Conservation (phyloP, 2,888 invertebrate genomes). For the Steinernema carpocapsae region DNA sequence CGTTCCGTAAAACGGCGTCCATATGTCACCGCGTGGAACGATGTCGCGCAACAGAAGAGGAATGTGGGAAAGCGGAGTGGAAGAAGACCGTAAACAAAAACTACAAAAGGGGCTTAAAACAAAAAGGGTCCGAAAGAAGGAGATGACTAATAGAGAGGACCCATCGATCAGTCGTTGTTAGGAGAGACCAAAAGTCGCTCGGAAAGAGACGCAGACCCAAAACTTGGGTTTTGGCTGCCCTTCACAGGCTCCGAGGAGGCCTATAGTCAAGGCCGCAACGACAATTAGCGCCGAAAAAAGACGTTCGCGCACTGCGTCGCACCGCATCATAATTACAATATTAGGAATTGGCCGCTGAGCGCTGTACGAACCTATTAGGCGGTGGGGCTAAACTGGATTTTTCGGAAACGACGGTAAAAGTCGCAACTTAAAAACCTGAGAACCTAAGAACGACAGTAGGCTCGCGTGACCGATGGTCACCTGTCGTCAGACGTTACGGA, state of each 20-base stretch:
- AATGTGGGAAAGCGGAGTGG: slow-evolving; percentile 3
- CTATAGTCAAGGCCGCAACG: slow-evolving; percentile 27
- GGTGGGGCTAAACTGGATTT: not conserved
- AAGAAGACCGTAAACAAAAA: not conserved
- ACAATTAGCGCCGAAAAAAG: slow-evolving; percentile 27
- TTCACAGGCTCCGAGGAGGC: not conserved
- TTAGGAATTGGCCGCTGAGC: slow-evolving; percentile 10
- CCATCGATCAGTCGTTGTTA: not conserved
- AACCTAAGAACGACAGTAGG: too few relatives aligned
- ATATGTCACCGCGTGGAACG: not conserved
- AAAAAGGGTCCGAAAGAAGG: not conserved
- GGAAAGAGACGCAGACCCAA: not conserved
- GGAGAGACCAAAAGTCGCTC: not conserved
- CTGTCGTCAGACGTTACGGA: too few relatives aligned
- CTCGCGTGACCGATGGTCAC: too few relatives aligned
- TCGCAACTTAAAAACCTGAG: too few relatives aligned
- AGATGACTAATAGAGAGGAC: not conserved
- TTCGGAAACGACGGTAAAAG: too few relatives aligned
- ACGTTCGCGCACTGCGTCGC: slow-evolving; percentile 29
- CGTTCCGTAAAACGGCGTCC: not conserved
- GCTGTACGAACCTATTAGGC: slow-evolving; percentile 22
- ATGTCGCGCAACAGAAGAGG: slow-evolving; percentile 24
- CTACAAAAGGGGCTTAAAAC: not conserved
- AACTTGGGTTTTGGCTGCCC: not conserved
- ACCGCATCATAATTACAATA: slow-evolving; percentile 32